Evolutionary conservation across 2,113 vertebrate species (phyloP).

Genomic region (Apeltes quadracus): DNA sequence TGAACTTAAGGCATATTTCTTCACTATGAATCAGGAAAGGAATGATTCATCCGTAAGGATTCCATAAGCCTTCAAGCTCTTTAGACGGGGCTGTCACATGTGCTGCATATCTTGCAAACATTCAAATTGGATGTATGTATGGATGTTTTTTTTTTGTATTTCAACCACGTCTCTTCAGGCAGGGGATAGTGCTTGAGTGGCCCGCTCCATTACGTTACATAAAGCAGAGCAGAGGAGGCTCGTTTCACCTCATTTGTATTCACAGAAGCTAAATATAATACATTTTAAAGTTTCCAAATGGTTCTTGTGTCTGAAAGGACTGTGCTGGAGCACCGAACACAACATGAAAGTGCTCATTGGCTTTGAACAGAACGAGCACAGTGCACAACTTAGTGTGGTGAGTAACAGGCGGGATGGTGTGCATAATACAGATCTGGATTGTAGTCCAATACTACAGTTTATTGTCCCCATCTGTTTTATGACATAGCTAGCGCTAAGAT

Average conservation of each 20-base stretch:
- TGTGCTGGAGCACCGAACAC: conserved; percentile 29
- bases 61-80: conserved; percentile 35
- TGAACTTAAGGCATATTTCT: conserved; percentile 29
- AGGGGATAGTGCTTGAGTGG: conserved; percentile 48
- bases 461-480: not conserved
- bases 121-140: conserved; percentile 23
- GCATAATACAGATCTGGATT: not conserved
- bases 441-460: not conserved
- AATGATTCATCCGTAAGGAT: conserved; percentile 50
- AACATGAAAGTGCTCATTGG: conserved; percentile 16
- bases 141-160: conserved; percentile 38
- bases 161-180: conserved; percentile 45
- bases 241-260: conserved; percentile 67
- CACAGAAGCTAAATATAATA: conserved; percentile 68
- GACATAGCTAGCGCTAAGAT: too few relatives aligned
- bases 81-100: conserved; percentile 24
- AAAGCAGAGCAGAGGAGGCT: conserved; percentile 57
- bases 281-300: conserved; percentile 63
- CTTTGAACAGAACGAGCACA: conserved; percentile 30
- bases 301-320: conserved; percentile 60
- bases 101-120: conserved; percentile 21
- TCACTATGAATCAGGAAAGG: conserved; percentile 49
- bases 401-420: conserved; percentile 6
- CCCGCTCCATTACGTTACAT: conserved; percentile 61
- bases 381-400: conserved; percentile 9